These are phyloP conservation scores for Bombycilla garrulus DNA, from an alignment of 2,113 vertebrate species.

Conservation along the genomic window DNA sequence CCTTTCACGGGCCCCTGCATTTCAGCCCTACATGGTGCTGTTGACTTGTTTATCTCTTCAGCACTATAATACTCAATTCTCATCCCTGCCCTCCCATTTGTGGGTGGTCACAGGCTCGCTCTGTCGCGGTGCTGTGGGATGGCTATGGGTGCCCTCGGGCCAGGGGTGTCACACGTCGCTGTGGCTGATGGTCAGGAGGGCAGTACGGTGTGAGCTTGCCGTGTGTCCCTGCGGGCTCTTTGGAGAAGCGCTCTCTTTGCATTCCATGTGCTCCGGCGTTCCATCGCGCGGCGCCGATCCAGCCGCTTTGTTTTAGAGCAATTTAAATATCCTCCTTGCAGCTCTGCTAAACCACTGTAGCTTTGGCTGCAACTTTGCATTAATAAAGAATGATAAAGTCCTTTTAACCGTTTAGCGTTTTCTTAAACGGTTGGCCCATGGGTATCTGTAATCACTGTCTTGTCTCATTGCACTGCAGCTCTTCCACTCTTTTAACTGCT, in stretches of 20 bases:
- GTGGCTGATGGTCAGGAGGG: fast-evolving
- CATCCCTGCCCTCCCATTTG: background rate
- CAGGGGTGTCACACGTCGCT: fast-evolving
- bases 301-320: background rate
- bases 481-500: background rate
- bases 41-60: background rate
- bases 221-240: fast-evolving
- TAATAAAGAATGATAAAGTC: background rate
- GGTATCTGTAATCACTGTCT: background rate
- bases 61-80: fast-evolving
- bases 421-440: background rate
- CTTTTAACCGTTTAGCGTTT: background rate
- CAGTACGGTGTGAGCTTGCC: background rate
- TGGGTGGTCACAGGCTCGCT: fast-evolving
- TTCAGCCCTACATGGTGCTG: background rate
- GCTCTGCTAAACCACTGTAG: background rate
- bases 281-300: background rate
- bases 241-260: background rate
- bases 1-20: background rate
- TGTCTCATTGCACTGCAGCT: background rate
- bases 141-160: background rate
- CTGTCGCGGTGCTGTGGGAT: fast-evolving
- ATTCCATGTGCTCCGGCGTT: fast-evolving
- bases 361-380: background rate
- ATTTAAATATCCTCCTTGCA: background rate